Conservation (phyloP, 2,113 vertebrate genomes). For the Seriola aureovittata region DNA sequence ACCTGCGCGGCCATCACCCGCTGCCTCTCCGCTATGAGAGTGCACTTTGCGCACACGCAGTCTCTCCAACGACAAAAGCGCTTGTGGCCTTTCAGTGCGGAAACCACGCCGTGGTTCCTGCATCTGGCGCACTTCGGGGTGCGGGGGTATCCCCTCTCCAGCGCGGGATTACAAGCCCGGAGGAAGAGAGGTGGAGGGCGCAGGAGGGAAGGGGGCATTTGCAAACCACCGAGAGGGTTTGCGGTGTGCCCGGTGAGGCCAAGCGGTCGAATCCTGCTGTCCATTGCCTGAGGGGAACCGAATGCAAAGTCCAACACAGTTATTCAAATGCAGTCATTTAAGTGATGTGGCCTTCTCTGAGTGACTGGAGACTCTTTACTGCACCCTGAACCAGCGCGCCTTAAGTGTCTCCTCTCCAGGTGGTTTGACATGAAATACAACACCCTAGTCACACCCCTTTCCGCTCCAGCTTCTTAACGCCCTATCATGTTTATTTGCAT, state of each 20-base stretch:
- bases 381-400: constrained; percentile 41
- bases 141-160: constrained; percentile 87
- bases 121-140: constrained; percentile 93
- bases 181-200: constrained; percentile 82
- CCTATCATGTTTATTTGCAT: constrained; percentile 74
- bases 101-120: constrained; percentile 92
- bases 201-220: constrained; percentile 81
- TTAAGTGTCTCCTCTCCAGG: constrained; percentile 74
- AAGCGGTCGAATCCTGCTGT: constrained; percentile 74
- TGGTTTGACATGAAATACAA: constrained; percentile 77
- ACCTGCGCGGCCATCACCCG: constrained; percentile 96
- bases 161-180: constrained; percentile 65
- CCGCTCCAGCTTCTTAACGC: constrained; percentile 58
- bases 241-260: constrained; percentile 65
- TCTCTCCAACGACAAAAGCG: constrained; percentile 93
- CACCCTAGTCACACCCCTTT: constrained; percentile 76
- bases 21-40: constrained; percentile 92
- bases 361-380: constrained; percentile 26
- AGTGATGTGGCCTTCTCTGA: neutral
- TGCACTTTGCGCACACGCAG: constrained; percentile 92
- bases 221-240: constrained; percentile 66
- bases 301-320: neutral
- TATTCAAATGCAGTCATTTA: neutral
- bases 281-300: constrained; percentile 73
- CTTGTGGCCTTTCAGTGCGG: constrained; percentile 94